Evolutionary conservation across 2,888 invertebrate genomes (phyloP), one percentile per base, ranked within the genome.

Genomic region (Caenorhabditis sp.): DNA sequence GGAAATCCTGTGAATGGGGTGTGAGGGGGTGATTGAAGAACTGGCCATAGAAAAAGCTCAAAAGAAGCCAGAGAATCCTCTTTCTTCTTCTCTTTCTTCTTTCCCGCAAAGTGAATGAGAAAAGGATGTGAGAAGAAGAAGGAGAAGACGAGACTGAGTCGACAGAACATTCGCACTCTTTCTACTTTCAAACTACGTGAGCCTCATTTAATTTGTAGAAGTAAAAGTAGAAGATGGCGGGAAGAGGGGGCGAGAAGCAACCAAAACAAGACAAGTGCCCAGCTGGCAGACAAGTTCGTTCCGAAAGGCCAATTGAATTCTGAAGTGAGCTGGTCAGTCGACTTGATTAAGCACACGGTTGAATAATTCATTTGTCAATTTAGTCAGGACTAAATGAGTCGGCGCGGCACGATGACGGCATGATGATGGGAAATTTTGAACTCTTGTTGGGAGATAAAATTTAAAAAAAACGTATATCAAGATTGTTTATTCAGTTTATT

Each of bases 91-190:
- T 61, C 61, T 61, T 61, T 61, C 67, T 67, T 76, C 53, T 67
- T 65, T 61, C 76, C 65, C 76, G 76, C 76, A 53, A 76, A 76
- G 76, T 76, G 76, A 76, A 76, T 76, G 76, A 76, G 76, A 44
- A 58, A 56, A 62, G 24, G 51, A 61, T 51, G 60, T 67, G 76
- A 50, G 67, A 76, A 40, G 51, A n/a, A n/a, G n/a, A n/a, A n/a
- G n/a, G 76, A 50, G 67, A 76, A 47, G 37, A 53, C 60, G 60
- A 74, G 37, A 50, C 50, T 47, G 51, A 65, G 67, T 53, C 58
- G 61, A 76, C 61, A 67, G 76, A 76, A 67, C 76, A 76, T 76
- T 76, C 60, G 67, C 76, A 76, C 76, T 76, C 76, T 67, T 62
- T 58, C 58, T 40, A 65, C 76, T 67, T 62, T 58, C 58, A 58